Evolutionary conservation across 2,797 vertebrate species (phyloP), one percentile per base, ranked within the genome.

Genomic region (Acanthurus leucopareius): DNA sequence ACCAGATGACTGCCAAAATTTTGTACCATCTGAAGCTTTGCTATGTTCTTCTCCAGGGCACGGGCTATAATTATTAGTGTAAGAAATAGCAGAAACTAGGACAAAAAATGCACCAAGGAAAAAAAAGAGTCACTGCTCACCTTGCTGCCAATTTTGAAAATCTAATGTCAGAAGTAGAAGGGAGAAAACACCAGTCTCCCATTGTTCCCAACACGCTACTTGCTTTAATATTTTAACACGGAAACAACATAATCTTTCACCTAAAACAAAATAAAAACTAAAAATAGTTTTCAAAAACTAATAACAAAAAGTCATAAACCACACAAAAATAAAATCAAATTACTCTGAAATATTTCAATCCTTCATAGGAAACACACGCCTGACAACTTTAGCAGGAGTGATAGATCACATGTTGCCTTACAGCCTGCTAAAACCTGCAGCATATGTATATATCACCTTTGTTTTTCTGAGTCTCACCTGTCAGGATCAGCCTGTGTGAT

Each of bases 401-500:
- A 25, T 1, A 1, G 16, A 17, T 32, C 20, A 25, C n/a, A 40
- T 20, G 17, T 3, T 5, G n/a, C 13, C 53, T 3, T 56, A 3
- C 16, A 14, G 28, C 17, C 14, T 28, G 10, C 14, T 28, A 28
- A 25, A 28, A 28, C 13, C n/a, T 53, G 20, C 49, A 52, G 4
- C 51, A 52, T 52, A 52, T 14, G 4, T 35, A 32, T 1, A n/a
- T 28, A 20, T 20, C n/a, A 16, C 10, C 10, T 11, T 40, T 10
- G 8, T 3, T 16, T 57, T 35, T 3, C 7, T 0, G 49, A 54
- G 58, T 14, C 95, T 91, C 76, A 98, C 98, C 97, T 94, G 91
- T 98, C 96, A 0, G 97, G 95, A 77, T 97, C 96, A 1, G 96
- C 97, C 4, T 95, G 82, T 3, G 98, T 99, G 87, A 99, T 97